Base-by-base conservation (phyloP, 2,113 vertebrate genomes). In the Microtus ochrogaster region DNA sequence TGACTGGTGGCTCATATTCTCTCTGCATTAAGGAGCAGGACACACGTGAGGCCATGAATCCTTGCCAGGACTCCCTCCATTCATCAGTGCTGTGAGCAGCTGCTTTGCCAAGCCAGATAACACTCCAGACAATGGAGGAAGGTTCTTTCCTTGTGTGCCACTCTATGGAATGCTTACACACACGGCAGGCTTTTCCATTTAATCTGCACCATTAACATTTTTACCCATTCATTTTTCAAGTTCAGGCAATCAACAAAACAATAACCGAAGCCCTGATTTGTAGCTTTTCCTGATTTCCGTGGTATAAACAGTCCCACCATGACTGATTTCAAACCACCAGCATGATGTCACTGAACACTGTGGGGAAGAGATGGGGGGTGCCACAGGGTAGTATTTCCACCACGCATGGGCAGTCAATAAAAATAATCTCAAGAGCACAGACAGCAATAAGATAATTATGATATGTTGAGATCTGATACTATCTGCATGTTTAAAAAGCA, bases 121-220 rank as follows among this genome's bases (percentile, higher is more conserved):
- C 79, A 17, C 72, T 92, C 55, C 79, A 79, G 85, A 89, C 65
- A 74, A n/a, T 68, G n/a, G 47, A 82, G 95, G 95, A 74, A 7
- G 74, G 66, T 92, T 91, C 85, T 41, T 94, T 36, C 63, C 92
- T 91, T 83, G 93, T 83, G 41, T 70, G 70, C n/a, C 72, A 63
- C 65, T 94, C 47, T 49, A 63, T n/a, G 88, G 78, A 82, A 70
- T 68, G 83, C 91, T 93, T 94, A 90, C 33, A 94, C 77, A 85
- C 73, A 61, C 0, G 2, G 65, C n/a, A 77, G 81, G 76, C 79
- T 97, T 93, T 94, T 92, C 93, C 63, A 33, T 90, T 94, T 90
- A 91, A 91, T 95, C 63, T 94, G 61, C 22, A n/a, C 91, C 73
- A 92, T 85, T 95, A 96, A 89, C 68, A 65, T 94, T 95, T 95